Evolutionary conservation across 2,113 vertebrate genomes (phyloP).

Genomic region (Cyrtonyx montezumae): DNA sequence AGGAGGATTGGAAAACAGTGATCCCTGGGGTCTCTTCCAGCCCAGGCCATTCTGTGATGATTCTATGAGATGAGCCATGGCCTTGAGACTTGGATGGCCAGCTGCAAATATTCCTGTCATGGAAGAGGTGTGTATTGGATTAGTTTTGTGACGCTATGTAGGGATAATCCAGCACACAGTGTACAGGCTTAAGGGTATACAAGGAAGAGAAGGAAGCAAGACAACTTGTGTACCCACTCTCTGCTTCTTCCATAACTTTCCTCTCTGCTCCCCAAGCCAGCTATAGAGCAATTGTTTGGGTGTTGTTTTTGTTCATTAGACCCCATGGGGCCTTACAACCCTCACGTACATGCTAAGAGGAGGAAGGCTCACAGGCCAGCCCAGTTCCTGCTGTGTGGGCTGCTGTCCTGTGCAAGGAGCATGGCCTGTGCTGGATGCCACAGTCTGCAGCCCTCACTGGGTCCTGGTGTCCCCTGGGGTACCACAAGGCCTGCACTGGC

Average conservation of each 20-base stretch:
- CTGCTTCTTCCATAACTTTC: neutral
- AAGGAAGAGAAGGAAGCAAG: neutral
- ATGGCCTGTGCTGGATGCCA: fast-evolving
- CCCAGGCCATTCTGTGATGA: no score
- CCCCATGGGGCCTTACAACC: neutral
- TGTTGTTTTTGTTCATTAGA: neutral
- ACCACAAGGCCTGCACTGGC: neutral
- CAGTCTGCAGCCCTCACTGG: neutral
- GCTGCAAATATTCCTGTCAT: neutral
- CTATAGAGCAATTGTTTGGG: neutral
- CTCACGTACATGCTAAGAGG: fast-evolving
- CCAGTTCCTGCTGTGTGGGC: fast-evolving
- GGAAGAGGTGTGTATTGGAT: neutral
- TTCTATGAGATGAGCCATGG: neutral
- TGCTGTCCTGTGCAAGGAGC: neutral
- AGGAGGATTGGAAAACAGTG: no score
- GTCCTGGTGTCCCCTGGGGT: fast-evolving
- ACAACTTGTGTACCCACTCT: neutral
- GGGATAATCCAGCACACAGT: neutral
- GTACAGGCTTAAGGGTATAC: neutral
- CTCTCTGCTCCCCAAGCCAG: neutral
- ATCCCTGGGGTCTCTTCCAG: no score
- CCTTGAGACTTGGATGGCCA: neutral
- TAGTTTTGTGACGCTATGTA: neutral
- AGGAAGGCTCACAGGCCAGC: neutral